Evolutionary conservation across 2,797 vertebrate species (phyloP).

Genomic region (Chiloscyllium punctatum): DNA sequence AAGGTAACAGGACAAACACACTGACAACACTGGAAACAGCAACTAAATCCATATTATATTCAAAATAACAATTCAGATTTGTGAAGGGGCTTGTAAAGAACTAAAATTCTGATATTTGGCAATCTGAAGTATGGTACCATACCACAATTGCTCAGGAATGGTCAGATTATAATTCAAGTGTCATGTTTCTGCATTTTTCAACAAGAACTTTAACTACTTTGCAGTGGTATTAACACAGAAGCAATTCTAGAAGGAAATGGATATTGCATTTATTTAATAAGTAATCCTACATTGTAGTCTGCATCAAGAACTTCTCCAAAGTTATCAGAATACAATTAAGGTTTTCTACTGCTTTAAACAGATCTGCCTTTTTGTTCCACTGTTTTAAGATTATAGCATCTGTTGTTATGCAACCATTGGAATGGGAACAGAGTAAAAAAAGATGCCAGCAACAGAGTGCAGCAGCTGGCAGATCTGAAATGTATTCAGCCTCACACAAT

Average conservation of each 20-base stretch:
- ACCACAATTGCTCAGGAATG: constrained; percentile 39
- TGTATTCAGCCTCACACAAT: constrained; percentile 10
- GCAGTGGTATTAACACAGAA: not conserved
- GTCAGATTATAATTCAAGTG: not conserved
- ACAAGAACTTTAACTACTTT: not conserved
- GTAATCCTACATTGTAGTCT: not conserved
- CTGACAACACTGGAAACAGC: no score
- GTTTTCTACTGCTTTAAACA: not conserved
- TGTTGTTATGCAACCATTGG: constrained; percentile 5
- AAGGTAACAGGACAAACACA: no score
- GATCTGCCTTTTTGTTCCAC: not conserved
- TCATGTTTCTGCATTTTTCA: not conserved
- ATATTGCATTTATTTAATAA: not conserved
- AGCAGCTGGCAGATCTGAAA: constrained; percentile 19
- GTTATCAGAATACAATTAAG: not conserved
- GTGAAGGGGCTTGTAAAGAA: not conserved
- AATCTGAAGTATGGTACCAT: constrained; percentile 29
- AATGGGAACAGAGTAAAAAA: not conserved
- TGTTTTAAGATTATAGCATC: constrained; percentile 16
- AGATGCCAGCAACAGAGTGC: not conserved
- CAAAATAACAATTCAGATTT: not conserved
- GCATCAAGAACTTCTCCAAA: not conserved
- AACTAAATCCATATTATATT: not conserved
- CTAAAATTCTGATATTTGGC: constrained; percentile 32
- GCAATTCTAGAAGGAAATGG: not conserved